phyloP scores from a whole-genome alignment of 1,140 invertebrate species.

The Stenopsyche tienmushanensis region DNA sequence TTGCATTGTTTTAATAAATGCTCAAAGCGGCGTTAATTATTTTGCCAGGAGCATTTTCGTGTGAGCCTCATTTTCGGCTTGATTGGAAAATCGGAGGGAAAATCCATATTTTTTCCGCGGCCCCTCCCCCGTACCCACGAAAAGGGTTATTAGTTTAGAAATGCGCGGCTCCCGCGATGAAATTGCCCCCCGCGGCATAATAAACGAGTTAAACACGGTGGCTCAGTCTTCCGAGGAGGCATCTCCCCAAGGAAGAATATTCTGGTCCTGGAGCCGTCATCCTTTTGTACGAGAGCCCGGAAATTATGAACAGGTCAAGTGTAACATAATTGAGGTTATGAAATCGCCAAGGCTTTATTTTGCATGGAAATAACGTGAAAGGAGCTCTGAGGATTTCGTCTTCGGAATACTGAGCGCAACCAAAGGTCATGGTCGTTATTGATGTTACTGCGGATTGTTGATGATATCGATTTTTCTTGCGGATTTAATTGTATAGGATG shows the following conservation, averaged over 20 bases:
- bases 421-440: background rate
- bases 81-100: no score
- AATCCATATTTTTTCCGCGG: background rate
- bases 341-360: background rate
- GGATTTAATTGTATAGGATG: no score
- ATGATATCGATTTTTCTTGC: no score
- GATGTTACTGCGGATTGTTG: no score
- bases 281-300: background rate
- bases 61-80: no score
- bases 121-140: background rate
- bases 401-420: background rate
- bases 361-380: background rate
- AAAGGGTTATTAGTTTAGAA: constrained; percentile 32
- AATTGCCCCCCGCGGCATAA: constrained; percentile 25
- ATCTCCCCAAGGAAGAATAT: background rate
- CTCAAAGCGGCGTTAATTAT: no score
- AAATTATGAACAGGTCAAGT: constrained; percentile 12
- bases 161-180: constrained; percentile 11
- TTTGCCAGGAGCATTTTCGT: no score
- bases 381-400: background rate
- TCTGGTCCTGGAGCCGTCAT: background rate
- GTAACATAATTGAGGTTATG: background rate
- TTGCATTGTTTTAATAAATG: no score
- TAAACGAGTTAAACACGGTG: constrained; percentile 33
- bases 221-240: background rate